Base-by-base conservation (phyloP, 2,888 invertebrate genomes). In the Drosophila phalerata region DNA sequence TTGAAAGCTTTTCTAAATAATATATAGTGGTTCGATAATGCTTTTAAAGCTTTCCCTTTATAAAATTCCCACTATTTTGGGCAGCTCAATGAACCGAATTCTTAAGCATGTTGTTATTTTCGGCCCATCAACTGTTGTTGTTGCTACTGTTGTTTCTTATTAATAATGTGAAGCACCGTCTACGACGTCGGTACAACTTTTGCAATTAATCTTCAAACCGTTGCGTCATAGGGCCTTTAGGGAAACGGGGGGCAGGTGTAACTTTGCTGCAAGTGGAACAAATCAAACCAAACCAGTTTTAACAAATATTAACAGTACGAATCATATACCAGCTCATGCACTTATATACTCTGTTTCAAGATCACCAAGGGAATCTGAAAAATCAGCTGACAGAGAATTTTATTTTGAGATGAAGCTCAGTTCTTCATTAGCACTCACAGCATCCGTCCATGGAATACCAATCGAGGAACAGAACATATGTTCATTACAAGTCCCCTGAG, bases 231-330 rank as follows among this genome's bases (percentile, higher is more conserved):
- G 51, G 48, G 19, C 5, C 1, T 6, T 42, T 1, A 4, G 34
- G 25, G 17, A 13, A 37, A 9, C 28, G 1, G 1, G 11, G 8
- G 32, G n/a, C 0, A 8, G 5, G n/a, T 3, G 5, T 0, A 13
- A 8, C 17, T 6, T 11, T 5, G 8, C 13, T 9, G 22, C n/a
- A n/a, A 51, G 49, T 68, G 48, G 69, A 77, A 55, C 55, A 62
- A 69, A 79, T 62, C 74, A 73, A 63, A 61, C 11, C 49, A 76
- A 80, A 80, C 84, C 73, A 60, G 87, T 86, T 88, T 56, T 6
- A 66, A 53, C 73, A 80, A 83, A 81, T 65, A 73, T 67, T 53
- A 65, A 70, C 63, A 58, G 45, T 38, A 72, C 68, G 47, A 28
- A 30, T 64, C 56, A 34, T 34, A 37, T 10, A 48, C n/a, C 30